Evolutionary conservation across 2,888 invertebrate genomes (phyloP), one percentile per base, ranked within the genome.

Genomic region (Drosophila subsilvestris): DNA sequence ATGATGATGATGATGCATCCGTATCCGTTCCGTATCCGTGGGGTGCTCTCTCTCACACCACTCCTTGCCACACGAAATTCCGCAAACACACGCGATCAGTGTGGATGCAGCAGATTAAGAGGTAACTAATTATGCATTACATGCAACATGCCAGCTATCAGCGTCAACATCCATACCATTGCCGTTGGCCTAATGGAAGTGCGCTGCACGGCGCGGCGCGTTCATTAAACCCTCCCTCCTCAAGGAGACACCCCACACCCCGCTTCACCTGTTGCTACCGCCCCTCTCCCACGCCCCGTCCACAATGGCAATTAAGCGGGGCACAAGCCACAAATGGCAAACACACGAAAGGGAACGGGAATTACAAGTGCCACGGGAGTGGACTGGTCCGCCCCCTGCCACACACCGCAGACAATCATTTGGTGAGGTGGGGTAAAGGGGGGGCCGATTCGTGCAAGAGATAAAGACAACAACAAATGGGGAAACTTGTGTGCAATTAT

Each of bases 81-180:
- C 72, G 56, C 66, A 53, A 63, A 43, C 66, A 72, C 67, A 56
- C 54, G 63, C 66, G 73, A 72, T 57, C 63, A 37, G 65, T 77
- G 75, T 75, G 75, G 66, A 61, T 53, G 76, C 63, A 71, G 75
- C 63, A 60, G 72, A 85, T 84, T 80, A 71, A 75, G 69, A 75
- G 71, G 63, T 58, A 70, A 66, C 76, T 82, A 83, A 79, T 80
- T 86, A 83, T 70, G 78, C 78, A 70, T 79, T 77, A 59, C 58
- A 58, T 58, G 49, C 69, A 72, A 65, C 65, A 49, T 54, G 65
- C 54, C 71, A 17, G 49, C 49, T 17, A 47, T 37, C 76, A 57
- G 63, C 63, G 32, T 44, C 44, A 45, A 44, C n/a, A 37, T 9
- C 27, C 27, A 9, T 37, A 14, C 55, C 44, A 14, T 29, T 59